A percentile compares a stretch with the other conserved stretches of the same genome.
phyloP scores from a whole-genome alignment of 2,113 vertebrate genomes.

The Tyto alba region DNA sequence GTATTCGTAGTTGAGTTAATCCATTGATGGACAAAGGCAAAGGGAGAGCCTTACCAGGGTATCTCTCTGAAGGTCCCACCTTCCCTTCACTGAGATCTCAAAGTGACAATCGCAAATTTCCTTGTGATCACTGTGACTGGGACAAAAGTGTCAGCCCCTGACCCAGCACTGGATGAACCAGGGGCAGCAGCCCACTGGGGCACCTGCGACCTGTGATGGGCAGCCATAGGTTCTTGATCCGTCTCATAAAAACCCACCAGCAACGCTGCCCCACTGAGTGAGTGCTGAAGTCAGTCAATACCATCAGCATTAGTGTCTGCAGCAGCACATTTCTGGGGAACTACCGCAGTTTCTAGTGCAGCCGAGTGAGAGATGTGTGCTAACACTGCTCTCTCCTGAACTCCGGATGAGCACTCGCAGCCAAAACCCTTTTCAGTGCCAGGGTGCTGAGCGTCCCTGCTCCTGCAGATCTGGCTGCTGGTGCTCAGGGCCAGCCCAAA shows the following conservation, averaged over 20 bases:
- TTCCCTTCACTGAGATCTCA: background rate
- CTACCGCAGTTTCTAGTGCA: background rate
- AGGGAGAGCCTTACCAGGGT: background rate
- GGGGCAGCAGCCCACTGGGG: background rate
- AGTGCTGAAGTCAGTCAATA: background rate
- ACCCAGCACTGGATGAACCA: background rate
- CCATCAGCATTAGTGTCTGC: background rate
- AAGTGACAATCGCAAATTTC: background rate
- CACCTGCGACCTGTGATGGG: accelerated
- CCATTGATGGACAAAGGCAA: background rate
- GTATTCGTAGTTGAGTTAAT: background rate
- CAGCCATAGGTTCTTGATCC: background rate
- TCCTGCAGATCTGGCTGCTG: background rate
- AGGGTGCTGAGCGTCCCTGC: background rate
- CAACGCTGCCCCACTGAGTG: background rate
- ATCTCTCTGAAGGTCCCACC: background rate
- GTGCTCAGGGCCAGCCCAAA: background rate
- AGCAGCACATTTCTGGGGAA: background rate
- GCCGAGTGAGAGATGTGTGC: background rate
- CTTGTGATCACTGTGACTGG: background rate
- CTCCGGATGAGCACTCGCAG: background rate
- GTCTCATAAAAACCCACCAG: background rate
- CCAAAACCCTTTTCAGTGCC: background rate
- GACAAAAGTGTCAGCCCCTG: background rate
- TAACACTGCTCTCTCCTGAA: background rate